Evolutionary conservation across 2,888 invertebrate species (phyloP), one percentile per base, ranked within the genome.

Genomic region (Drosophila crucigera): DNA sequence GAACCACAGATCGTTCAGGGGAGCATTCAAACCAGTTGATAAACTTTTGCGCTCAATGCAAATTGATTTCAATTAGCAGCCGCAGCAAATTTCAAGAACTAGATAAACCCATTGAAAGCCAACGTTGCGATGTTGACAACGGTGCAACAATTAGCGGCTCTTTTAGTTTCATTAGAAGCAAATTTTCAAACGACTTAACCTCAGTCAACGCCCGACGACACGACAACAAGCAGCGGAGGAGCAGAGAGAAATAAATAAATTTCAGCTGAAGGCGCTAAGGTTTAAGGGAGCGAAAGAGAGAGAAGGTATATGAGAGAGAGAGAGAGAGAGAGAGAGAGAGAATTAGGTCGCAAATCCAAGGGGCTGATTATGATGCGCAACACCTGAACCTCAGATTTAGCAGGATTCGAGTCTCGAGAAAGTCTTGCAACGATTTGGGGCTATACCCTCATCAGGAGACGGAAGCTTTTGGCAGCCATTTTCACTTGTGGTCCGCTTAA

Each of bases 401-500:
- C 16, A 16, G 72, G 43, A 16, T 55, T 69, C 55, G 62, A 58
- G 60, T 61, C 31, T 4, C 25, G 25, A 33, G 11, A 4, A 19
- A 28, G 52, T 33, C 43, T 72, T 52, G 61, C 50, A 47, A 54
- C 62, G 33, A 68, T 76, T 79, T 76, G 64, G 67, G 60, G 43
- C 63, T 67, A 28, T 47, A 83, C 84, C 82, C 85, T 83, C 82
- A 78, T 84, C 86, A 86, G 65, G 58, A 50, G 39, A 62, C 52
- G 71, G 71, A 71, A 65, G 65, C 60, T 67, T 76, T 62, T 62
- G 76, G 68, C 67, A 78, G 63, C 74, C 69, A 72, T 78, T 78
- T 80, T 80, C 76, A 76, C 79, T 75, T 78, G 76, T 74, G 86
- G 87, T 73, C 80, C 68, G 79, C 82, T 89, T 87, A 87, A 87